A percentile compares a stretch with the other conserved stretches of the same genome.
phyloP scores from a whole-genome alignment of 2,888 invertebrate species.

The Fragum sueziense region DNA sequence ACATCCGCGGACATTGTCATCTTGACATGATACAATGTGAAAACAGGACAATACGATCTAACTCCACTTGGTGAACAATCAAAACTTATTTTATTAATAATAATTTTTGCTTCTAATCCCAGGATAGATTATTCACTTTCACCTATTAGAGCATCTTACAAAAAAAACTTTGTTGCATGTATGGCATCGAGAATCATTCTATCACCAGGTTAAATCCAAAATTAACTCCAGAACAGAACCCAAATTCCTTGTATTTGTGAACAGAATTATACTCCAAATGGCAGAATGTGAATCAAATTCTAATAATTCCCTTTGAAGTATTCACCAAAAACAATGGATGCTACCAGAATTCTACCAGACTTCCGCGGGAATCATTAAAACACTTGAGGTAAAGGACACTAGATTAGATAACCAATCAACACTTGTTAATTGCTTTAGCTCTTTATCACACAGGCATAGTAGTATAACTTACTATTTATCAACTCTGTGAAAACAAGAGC shows the following conservation, averaged over 20 bases:
- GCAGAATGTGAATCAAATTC: slow-evolving; percentile 2
- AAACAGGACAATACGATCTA: not conserved
- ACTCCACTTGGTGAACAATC: not conserved
- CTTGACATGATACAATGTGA: slow-evolving; percentile 27
- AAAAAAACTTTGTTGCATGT: slow-evolving; percentile 8
- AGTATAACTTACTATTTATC: no score
- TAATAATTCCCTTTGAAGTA: slow-evolving; percentile 45
- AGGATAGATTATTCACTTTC: no score
- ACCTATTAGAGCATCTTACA: no score
- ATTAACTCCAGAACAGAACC: not conserved
- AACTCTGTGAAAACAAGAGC: no score
- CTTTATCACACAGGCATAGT: slow-evolving; percentile 10
- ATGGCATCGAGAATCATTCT: slow-evolving; percentile 44
- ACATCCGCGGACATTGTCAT: slow-evolving; percentile 19
- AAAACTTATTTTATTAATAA: not conserved
- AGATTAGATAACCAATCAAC: slow-evolving; percentile 6
- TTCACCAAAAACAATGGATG: slow-evolving; percentile 53
- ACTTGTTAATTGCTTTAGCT: not conserved
- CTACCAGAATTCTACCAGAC: slow-evolving; percentile 37
- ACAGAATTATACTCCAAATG: not conserved
- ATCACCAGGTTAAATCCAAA: not conserved
- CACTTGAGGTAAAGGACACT: slow-evolving; percentile 1
- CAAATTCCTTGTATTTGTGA: not conserved
- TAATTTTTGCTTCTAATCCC: no score
- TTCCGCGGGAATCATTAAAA: not conserved